phyloP scores from a whole-genome alignment of 2,888 invertebrate species.

The Stictocephala bisonia region DNA sequence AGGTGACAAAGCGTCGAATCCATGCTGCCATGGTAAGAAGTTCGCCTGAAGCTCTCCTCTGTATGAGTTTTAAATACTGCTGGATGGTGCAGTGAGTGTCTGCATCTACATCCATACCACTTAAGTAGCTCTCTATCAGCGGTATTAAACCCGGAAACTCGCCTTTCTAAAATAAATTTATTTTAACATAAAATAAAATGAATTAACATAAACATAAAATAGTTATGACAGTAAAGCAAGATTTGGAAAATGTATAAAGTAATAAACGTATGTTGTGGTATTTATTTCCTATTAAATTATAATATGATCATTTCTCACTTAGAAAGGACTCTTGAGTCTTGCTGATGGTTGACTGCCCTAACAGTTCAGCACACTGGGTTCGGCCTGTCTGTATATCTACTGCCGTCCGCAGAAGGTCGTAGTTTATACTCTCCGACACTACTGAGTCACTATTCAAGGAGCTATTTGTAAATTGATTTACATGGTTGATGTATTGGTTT shows the following conservation, averaged over 20 bases:
- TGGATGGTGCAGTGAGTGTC: slow-evolving; percentile 98
- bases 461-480: too few species aligned
- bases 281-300: too few species aligned
- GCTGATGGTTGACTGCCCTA: slow-evolving; percentile 74
- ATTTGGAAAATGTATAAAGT: too few species aligned
- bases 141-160: slow-evolving; percentile 96
- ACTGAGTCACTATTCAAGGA: too few species aligned
- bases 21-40: slow-evolving; percentile 94
- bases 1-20: slow-evolving; percentile 90
- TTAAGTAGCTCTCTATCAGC: slow-evolving; percentile 92
- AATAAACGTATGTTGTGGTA: too few species aligned
- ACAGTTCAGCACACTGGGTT: slow-evolving; percentile 77
- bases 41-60: slow-evolving; percentile 87
- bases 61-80: slow-evolving; percentile 94
- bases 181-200: too few species aligned
- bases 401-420: slow-evolving; percentile 85
- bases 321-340: slow-evolving; percentile 88
- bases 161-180: slow-evolving; percentile 81
- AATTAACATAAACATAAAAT: too few species aligned
- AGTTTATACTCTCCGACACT: slow-evolving; percentile 89
- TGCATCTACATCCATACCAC: slow-evolving; percentile 96
- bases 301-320: too few species aligned
- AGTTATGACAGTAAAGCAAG: too few species aligned
- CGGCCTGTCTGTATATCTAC: slow-evolving; percentile 79
- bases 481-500: too few species aligned